phyloP scores from a whole-genome alignment of 2,888 invertebrate species.

The Lysandra coridon region DNA sequence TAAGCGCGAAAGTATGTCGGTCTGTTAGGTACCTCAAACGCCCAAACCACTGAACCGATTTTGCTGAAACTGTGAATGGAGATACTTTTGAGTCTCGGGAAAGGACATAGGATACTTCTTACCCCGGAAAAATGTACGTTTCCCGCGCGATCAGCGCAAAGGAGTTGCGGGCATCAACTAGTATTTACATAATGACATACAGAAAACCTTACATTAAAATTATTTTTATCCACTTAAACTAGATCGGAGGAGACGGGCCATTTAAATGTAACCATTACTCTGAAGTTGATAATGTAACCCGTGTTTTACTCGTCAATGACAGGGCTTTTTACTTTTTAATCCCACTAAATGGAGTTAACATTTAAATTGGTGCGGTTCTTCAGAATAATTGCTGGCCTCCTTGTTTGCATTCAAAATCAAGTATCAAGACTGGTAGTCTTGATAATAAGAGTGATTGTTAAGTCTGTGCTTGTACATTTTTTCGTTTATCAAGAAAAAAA shows the following conservation, averaged over 20 bases:
- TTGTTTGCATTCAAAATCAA: conserved; percentile 1
- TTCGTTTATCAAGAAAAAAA: no score
- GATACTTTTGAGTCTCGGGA: no score
- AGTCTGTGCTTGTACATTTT: background rate
- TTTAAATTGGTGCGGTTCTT: background rate
- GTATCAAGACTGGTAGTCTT: background rate
- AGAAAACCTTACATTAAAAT: background rate
- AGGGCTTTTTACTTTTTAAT: conserved; percentile 10
- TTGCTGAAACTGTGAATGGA: no score
- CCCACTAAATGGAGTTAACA: conserved; percentile 21
- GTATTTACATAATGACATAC: background rate
- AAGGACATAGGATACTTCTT: no score
- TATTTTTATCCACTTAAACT: background rate
- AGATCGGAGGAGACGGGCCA: background rate
- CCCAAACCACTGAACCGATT: no score
- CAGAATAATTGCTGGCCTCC: conserved; percentile 3
- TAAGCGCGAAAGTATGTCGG: no score
- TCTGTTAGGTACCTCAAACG: no score
- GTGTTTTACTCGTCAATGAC: conserved; percentile 1
- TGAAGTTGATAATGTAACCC: conserved; percentile 18
- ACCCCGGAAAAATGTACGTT: no score
- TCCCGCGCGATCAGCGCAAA: no score
- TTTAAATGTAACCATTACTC: background rate
- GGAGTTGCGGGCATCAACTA: background rate
- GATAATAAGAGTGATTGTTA: background rate